Evolutionary conservation across 2,888 invertebrate genomes (phyloP), one percentile per base, ranked within the genome.

Genomic region (Erannis defoliaria): DNA sequence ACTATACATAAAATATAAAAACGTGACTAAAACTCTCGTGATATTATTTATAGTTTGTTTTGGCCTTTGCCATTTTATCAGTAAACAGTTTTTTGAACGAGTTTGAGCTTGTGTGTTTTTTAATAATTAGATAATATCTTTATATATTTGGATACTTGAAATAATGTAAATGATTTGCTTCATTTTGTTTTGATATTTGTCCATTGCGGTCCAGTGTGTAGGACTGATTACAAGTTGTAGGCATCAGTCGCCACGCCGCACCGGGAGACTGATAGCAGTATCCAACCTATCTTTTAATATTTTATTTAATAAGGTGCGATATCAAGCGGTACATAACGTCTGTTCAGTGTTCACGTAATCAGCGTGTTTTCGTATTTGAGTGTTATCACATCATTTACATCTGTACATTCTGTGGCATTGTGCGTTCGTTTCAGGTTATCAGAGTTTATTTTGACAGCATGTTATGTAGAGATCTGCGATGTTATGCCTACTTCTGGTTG

Each of bases 381-480:
- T 66, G 57, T 64, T 79, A 78, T 79, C 76, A 65, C 64, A 65
- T 5, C 6, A 26, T 26, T 6, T 21, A n/a, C 21, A 9, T 40
- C 19, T 16, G 10, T 26, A 9, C 19, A 31, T 33, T 46, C 46
- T 46, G 46, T 31, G 46, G 40, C 21, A 29, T 50, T 18, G 16
- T 26, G 29, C 8, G 51, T 40, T 23, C 14, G 14, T 31, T 35
- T 29, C 51, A 81, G 82, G 81, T 85, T 85, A 85, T 85, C 81
- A 66, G 50, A 40, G 43, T 54, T 50, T 60, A 51, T 66, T 67
- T 71, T 68, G 62, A 68, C 66, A 64, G 68, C 57, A 66, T 70
- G 66, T n/a, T 57, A 66, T 70, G 8, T 26, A 26, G 8, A 26
- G 26, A 26, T 2, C 26, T 26, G 26, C 8, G 26, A 26, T 26